Evolutionary conservation across 2,888 invertebrate species (phyloP).

Genomic region (Tipula lateralis): DNA sequence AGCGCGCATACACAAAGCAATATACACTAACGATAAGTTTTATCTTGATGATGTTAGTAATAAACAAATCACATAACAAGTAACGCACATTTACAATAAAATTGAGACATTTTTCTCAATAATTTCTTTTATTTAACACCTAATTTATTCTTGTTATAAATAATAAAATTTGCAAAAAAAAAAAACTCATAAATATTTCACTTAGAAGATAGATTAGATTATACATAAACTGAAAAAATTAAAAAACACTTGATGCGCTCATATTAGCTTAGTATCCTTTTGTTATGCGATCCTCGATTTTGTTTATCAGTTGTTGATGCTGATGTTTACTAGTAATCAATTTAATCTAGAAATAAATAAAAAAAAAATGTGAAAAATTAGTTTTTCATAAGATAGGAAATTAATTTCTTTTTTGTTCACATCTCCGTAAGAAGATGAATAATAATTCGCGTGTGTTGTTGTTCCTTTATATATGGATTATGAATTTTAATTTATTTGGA

Average conservation of each 20-base stretch:
- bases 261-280: background rate
- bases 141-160: background rate
- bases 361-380: background rate
- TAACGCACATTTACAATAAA: conserved; percentile 1
- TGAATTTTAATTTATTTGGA: conserved; percentile 11
- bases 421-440: background rate
- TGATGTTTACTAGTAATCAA: background rate
- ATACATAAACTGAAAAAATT: background rate
- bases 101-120: background rate
- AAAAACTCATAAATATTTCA: background rate
- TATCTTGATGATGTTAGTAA: background rate
- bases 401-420: background rate
- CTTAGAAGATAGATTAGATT: background rate
- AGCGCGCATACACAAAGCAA: background rate
- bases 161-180: background rate
- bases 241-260: conserved; percentile 12
- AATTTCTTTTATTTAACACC: background rate
- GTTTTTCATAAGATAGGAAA: background rate
- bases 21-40: background rate
- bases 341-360: background rate
- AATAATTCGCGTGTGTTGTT: background rate
- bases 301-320: background rate
- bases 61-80: conserved; percentile 24
- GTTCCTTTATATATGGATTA: background rate
- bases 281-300: background rate